These are phyloP conservation scores for Leguminivora glycinivorella DNA, from an alignment of 1,140 invertebrate genomes.

Conservation along the genomic window DNA sequence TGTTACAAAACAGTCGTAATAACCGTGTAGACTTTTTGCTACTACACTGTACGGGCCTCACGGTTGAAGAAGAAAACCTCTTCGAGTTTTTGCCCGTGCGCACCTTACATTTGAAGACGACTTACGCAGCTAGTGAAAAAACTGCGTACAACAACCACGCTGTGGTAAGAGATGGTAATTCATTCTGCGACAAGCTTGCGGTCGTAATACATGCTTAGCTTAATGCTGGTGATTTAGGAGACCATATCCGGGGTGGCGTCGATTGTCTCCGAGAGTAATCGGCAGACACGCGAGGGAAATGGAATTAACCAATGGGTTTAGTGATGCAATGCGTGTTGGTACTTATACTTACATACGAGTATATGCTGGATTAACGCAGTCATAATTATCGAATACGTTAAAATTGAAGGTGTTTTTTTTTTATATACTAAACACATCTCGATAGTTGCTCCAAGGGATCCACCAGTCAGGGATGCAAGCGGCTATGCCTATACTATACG, in stretches of 20 bases:
- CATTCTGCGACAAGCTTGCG: slow-evolving; percentile 6
- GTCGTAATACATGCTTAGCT: slow-evolving; percentile 11
- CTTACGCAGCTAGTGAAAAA: neutral
- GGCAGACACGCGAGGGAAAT: neutral
- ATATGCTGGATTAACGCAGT: neutral
- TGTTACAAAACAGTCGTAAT: too few species aligned
- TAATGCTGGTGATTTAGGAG: slow-evolving; percentile 25
- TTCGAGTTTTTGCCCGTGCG: too few species aligned
- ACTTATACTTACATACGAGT: neutral
- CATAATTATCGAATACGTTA: too few species aligned
- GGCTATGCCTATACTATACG: too few species aligned
- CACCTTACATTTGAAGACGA: neutral
- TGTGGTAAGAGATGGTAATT: slow-evolving; percentile 17
- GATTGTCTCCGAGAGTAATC: slow-evolving; percentile 6
- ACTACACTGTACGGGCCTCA: too few species aligned
- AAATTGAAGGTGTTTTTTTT: too few species aligned
- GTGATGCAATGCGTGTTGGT: neutral
- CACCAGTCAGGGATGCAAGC: too few species aligned
- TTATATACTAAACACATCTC: too few species aligned
- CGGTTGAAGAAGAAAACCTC: too few species aligned
- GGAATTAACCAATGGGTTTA: neutral
- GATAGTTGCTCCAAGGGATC: too few species aligned
- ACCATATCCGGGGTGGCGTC: slow-evolving; percentile 18
- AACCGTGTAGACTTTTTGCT: too few species aligned
- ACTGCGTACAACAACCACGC: neutral